A percentile compares a stretch with the other conserved stretches of the same genome.
phyloP scores from a whole-genome alignment of 1,140 invertebrate species.

The Drosophila fuyamai region DNA sequence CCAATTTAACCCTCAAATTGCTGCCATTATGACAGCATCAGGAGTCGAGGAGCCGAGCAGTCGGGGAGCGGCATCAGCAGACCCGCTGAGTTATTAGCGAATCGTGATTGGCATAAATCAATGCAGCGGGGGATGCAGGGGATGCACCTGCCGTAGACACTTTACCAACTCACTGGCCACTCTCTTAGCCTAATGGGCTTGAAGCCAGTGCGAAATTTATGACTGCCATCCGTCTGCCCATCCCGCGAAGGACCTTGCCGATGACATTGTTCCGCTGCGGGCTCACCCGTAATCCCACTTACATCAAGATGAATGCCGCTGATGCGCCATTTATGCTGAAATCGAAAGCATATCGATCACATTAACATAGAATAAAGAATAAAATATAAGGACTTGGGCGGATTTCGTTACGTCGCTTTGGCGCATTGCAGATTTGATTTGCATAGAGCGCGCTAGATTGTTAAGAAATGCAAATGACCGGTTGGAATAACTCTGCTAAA shows the following conservation, averaged over 20 bases:
- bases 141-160: slow-evolving; percentile 59
- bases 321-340: slow-evolving; percentile 71
- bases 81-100: slow-evolving; percentile 78
- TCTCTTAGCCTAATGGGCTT: slow-evolving; percentile 36
- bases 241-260: slow-evolving; percentile 30
- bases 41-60: slow-evolving; percentile 1
- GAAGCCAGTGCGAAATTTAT: slow-evolving; percentile 50
- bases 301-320: slow-evolving; percentile 63
- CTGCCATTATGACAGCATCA: slow-evolving; percentile 75
- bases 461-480: slow-evolving; percentile 25
- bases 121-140: slow-evolving; percentile 44
- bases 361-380: slow-evolving; percentile 58
- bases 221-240: slow-evolving; percentile 31
- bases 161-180: slow-evolving; percentile 25
- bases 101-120: slow-evolving; percentile 84
- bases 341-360: slow-evolving; percentile 60
- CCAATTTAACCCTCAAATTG: slow-evolving; percentile 82
- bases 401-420: slow-evolving; percentile 42
- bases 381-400: slow-evolving; percentile 20
- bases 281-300: slow-evolving; percentile 44
- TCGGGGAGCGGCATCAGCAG: slow-evolving; percentile 21
- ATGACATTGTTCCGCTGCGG: slow-evolving; percentile 40
- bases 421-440: slow-evolving; percentile 74
- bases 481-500: slow-evolving; percentile 28
- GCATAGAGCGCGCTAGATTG: slow-evolving; percentile 43